A percentile compares a stretch with the other conserved stretches of the same genome.
Evolutionary conservation across 2,797 vertebrate species (phyloP).

Genomic region (Leptoclinus maculatus): DNA sequence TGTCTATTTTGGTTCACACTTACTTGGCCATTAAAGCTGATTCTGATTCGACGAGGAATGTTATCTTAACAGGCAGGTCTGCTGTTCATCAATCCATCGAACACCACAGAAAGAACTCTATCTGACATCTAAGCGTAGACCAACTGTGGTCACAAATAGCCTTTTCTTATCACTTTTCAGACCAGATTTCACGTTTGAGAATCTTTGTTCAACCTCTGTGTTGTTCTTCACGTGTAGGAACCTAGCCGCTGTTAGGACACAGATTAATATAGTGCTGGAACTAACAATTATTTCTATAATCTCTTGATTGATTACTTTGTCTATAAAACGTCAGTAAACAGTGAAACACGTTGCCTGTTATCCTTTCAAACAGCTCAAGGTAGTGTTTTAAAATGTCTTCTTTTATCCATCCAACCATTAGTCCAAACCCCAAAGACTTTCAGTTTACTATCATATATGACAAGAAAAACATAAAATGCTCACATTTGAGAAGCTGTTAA

Average conservation of each 20-base stretch:
- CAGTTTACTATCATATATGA: background rate
- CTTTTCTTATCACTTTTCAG: conserved; percentile 19
- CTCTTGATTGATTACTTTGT: background rate
- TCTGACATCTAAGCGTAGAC: conserved; percentile 41
- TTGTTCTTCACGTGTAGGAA: background rate
- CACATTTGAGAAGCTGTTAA: background rate
- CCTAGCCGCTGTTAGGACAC: background rate
- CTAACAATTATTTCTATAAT: background rate
- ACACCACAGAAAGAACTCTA: conserved; percentile 43
- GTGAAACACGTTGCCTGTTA: background rate
- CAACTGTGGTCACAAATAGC: conserved; percentile 27
- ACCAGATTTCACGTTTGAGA: conserved; percentile 1
- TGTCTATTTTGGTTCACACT: background rate
- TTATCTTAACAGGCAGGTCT: conserved; percentile 68
- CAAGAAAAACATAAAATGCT: background rate
- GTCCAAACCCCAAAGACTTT: background rate
- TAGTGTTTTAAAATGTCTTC: background rate
- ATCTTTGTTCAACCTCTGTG: background rate
- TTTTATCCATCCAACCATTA: background rate
- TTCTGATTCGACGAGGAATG: background rate
- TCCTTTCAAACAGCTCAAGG: background rate
- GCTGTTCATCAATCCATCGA: conserved; percentile 60
- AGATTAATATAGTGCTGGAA: background rate
- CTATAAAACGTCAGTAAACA: background rate
- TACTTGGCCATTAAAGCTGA: background rate